These are phyloP conservation scores for Puma concolor DNA, from an alignment of 2,113 vertebrate genomes.

Conservation along the genomic window DNA sequence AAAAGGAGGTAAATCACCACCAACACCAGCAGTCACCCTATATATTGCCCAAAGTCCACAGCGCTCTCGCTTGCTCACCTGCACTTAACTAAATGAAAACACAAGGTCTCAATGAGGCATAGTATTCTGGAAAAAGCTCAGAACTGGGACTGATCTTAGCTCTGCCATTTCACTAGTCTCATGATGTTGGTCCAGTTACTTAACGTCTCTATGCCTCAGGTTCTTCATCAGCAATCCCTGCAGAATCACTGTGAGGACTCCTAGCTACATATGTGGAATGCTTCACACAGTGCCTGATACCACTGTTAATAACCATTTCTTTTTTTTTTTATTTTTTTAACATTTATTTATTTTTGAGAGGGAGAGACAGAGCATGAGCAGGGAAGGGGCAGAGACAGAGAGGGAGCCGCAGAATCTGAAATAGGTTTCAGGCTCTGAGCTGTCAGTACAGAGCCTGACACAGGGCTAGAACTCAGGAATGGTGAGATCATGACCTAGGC, in stretches of 20 bases:
- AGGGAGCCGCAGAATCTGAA: too few species aligned
- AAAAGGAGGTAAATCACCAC: not conserved
- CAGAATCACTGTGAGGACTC: not conserved
- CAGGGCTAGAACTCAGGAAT: too few species aligned
- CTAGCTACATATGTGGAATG: not conserved
- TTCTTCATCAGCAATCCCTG: not conserved
- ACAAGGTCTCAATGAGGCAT: not conserved
- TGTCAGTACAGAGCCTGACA: too few species aligned
- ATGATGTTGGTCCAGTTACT: not conserved
- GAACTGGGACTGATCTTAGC: not conserved
- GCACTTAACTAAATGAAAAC: not conserved
- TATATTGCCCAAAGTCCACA: not conserved
- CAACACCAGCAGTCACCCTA: not conserved
- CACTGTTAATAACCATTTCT: not conserved
- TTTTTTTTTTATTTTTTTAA: too few species aligned
- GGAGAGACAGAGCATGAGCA: too few species aligned
- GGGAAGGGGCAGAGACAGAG: too few species aligned
- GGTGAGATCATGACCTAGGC: too few species aligned
- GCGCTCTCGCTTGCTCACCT: not conserved
- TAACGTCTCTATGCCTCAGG: not conserved
- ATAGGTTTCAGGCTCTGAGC: too few species aligned
- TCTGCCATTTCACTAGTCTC: not conserved
- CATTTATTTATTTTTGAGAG: too few species aligned
- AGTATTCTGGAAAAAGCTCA: not conserved
- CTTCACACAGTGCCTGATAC: not conserved